These are phyloP conservation scores for Apaloderma vittatum DNA, from an alignment of 2,113 vertebrate species.

Conservation along the genomic window DNA sequence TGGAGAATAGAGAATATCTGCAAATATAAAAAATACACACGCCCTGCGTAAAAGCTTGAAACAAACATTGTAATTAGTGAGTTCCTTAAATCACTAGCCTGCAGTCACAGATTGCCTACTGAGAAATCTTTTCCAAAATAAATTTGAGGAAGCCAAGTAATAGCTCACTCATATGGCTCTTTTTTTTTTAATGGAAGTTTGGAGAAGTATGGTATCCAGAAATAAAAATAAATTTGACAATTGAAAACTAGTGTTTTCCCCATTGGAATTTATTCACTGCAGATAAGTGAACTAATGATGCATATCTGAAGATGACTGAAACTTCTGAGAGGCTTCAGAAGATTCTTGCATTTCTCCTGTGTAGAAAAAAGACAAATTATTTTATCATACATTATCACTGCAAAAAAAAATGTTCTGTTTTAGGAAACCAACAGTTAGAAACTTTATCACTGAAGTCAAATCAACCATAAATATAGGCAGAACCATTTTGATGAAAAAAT, in stretches of 20 bases:
- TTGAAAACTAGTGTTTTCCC: background rate
- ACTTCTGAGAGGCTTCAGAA: background rate
- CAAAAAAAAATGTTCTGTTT: background rate
- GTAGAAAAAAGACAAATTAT: background rate
- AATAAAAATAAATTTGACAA: background rate
- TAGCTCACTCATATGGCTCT: background rate
- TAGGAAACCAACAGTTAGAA: background rate
- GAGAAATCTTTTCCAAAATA: background rate
- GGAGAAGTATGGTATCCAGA: background rate
- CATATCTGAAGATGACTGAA: background rate
- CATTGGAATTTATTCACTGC: background rate
- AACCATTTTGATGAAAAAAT: background rate
- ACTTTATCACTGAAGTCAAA: background rate
- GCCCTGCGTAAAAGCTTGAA: background rate
- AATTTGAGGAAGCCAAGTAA: background rate
- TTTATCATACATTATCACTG: background rate
- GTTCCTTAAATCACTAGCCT: background rate
- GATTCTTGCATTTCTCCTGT: background rate
- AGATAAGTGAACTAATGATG: background rate
- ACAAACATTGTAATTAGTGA: background rate
- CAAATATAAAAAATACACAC: background rate
- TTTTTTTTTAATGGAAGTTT: background rate
- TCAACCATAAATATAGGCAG: background rate
- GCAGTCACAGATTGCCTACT: background rate
- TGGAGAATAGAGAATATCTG: background rate